Conservation (phyloP, 1,140 invertebrate genomes). For the Steinernema feltiae region DNA sequence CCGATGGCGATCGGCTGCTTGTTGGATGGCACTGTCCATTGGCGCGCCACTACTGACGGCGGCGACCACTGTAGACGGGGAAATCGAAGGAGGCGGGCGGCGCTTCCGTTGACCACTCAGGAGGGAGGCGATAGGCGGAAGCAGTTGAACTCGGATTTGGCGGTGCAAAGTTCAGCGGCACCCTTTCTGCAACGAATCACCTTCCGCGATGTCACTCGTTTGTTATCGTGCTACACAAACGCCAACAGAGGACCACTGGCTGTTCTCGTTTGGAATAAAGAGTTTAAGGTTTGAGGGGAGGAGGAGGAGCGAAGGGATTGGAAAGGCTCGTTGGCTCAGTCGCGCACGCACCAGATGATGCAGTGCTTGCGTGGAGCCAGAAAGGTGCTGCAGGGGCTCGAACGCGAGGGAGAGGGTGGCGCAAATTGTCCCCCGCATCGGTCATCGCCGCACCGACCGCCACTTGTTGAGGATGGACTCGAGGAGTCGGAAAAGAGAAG, state of each 20-base stretch:
- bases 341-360: no score
- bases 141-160: background rate
- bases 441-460: background rate
- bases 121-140: background rate
- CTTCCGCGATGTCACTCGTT: slow-evolving; percentile 3
- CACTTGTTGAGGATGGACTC: slow-evolving; percentile 2
- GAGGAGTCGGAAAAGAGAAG: background rate
- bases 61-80: background rate
- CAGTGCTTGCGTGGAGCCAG: no score
- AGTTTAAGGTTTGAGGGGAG: background rate
- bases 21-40: slow-evolving; percentile 13
- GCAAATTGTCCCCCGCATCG: background rate
- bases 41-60: background rate
- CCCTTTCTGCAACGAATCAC: background rate
- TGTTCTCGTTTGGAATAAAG: background rate
- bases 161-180: background rate
- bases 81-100: background rate
- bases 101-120: background rate
- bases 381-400: background rate
- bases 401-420: background rate
- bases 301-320: background rate
- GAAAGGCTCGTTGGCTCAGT: background rate
- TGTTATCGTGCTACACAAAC: background rate
- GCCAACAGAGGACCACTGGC: background rate
- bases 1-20: background rate